These are phyloP conservation scores for Ctenosaura bakeri DNA, from an alignment of 2,797 vertebrate species.

Conservation along the genomic window DNA sequence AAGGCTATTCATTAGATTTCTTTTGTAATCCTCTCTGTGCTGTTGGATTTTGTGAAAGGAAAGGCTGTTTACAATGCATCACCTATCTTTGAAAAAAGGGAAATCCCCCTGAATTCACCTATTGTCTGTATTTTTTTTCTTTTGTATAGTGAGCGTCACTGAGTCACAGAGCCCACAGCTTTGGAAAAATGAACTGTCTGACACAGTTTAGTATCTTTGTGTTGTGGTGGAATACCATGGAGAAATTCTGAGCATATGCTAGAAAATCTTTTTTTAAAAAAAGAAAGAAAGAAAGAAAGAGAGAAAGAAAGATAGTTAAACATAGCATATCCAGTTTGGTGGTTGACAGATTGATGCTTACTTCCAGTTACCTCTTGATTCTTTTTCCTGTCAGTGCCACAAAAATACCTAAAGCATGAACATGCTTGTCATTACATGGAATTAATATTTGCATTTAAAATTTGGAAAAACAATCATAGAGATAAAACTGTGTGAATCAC, in stretches of 20 bases:
- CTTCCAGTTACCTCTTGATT: constrained; percentile 13
- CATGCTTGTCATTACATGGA: neutral
- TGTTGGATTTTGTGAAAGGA: constrained; percentile 28
- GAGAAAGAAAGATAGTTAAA: neutral
- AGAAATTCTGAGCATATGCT: constrained; percentile 16
- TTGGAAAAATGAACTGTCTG: constrained; percentile 20
- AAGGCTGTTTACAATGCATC: constrained; percentile 36
- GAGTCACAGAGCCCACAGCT: constrained; percentile 38
- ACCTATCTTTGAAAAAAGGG: constrained; percentile 28
- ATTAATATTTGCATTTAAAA: constrained; percentile 19
- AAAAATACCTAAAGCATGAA: neutral
- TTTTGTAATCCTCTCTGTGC: constrained; percentile 27
- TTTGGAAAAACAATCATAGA: neutral
- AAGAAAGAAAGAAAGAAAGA: neutral
- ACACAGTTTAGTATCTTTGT: constrained; percentile 2
- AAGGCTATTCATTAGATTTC: constrained; percentile 24
- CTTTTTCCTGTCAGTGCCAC: neutral
- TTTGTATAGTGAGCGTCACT: neutral
- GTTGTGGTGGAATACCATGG: neutral
- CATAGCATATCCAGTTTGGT: constrained; percentile 36
- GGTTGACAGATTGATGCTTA: constrained; percentile 33
- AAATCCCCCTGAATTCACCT: constrained; percentile 36
- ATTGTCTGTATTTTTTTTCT: constrained; percentile 8
- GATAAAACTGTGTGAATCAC: constrained; percentile 27
- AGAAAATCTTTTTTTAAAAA: neutral